Percentiles rank a stretch among this genome's conserved stretches.
Conservation (phyloP, 1,140 invertebrate genomes). For the Mya arenaria region DNA sequence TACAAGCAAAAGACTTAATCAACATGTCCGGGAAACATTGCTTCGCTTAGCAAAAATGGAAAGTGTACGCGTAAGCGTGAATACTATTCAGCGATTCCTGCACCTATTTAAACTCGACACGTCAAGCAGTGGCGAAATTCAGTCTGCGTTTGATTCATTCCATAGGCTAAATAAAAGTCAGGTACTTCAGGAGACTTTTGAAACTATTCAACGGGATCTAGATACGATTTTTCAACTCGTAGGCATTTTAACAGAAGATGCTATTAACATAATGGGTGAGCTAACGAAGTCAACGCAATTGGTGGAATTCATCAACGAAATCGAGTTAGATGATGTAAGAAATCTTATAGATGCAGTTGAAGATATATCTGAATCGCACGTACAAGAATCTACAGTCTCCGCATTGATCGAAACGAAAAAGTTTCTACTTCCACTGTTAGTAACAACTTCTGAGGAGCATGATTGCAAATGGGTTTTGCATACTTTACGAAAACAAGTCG, state of each 20-base stretch:
- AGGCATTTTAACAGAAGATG: not conserved
- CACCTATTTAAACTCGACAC: not conserved
- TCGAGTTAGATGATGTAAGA: slow-evolving; percentile 37
- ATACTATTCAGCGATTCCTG: not conserved
- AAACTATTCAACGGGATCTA: not conserved
- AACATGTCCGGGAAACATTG: too few relatives aligned
- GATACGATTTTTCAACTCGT: not conserved
- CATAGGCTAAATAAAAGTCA: not conserved
- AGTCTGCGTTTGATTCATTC: slow-evolving; percentile 1
- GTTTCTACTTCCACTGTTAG: slow-evolving; percentile 35
- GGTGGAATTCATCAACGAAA: slow-evolving; percentile 43
- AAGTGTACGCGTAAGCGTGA: not conserved
- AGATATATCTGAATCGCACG: slow-evolving; percentile 56
- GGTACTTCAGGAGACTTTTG: not conserved
- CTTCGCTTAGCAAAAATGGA: not conserved
- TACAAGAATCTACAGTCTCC: slow-evolving; percentile 55
- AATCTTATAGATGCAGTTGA: slow-evolving; percentile 60
- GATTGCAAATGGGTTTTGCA: not conserved
- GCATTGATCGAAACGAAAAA: slow-evolving; percentile 52
- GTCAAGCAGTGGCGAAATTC: not conserved
- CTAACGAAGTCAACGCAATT: slow-evolving; percentile 33
- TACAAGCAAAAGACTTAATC: too few relatives aligned
- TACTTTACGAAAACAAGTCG: not conserved
- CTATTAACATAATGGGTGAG: slow-evolving; percentile 29
- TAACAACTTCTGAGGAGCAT: not conserved